Base-by-base conservation (phyloP, 2,888 invertebrate genomes). In the Hypomecis atomaria region DNA sequence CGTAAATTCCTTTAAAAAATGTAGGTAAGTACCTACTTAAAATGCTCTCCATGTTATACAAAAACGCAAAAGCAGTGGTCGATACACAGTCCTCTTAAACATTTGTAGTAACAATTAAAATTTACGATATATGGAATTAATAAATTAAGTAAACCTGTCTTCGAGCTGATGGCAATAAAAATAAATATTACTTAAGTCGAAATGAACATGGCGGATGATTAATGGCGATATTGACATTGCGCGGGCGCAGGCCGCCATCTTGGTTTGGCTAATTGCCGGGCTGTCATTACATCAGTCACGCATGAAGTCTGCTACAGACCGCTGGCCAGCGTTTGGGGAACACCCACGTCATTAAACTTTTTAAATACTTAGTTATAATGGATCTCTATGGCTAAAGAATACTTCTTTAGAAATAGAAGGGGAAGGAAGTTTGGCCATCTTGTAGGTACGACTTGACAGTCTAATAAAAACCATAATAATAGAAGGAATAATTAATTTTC, bases 121-220 rank as follows among this genome's bases (percentile, higher is more conserved):
- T 58, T 65, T 66, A 70, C 61, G 62, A 66, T 63, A 63, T 60
- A 62, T 73, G 75, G 72, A 75, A 73, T 63, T 69, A 44, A 68
- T 68, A 68, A 62, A 57, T 68, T 68, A 70, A 66, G 66, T 59
- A 66, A 71, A 71, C 71, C 68, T 67, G 71, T 70, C 65, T 44
- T 75, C 72, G 72, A 76, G n/a, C 71, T 74, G 79, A 76, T 67
- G 70, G 69, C 76, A 78, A 81, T 78, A 83, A 82, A 84, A 84
- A 81, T 82, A 83, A 81, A 82, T 78, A 82, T 80, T 81, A 78
- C 76, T 79, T 79, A 78, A 83, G 82, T 84, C 78, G 81, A 84
- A 88, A 89, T 86, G 86, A 90, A 89, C 82, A 89, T 90, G 88
- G 89, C 89, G 86, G 83, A 85, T 91, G 89, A 91, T 88, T 85